Evolutionary conservation across 2,888 invertebrate genomes (phyloP), one percentile per base, ranked within the genome.

Genomic region (Dryadula phaetusa): DNA sequence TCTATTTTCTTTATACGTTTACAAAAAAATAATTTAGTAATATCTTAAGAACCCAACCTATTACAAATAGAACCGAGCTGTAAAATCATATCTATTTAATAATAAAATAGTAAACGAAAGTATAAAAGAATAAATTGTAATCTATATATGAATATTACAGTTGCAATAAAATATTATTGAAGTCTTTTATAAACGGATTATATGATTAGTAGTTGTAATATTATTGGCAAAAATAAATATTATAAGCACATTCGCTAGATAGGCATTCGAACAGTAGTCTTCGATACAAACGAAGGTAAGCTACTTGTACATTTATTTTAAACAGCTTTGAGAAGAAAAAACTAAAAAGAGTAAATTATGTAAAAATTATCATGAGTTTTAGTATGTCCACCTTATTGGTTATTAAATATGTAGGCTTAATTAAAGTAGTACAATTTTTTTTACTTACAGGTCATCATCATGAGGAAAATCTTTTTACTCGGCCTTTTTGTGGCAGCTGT

Each of bases 381-480:
- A n/a, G 5, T 16, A 18, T n/a, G n/a, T n/a, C n/a, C 0, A 49
- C 1, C 18, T 0, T 14, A 14, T 14, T 22, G 18, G 20, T n/a
- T 54, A 22, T n/a, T 22, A 20, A n/a, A 22, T 22, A 20, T 20
- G 22, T 14, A n/a, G 22, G 20, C 2, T 0, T 22, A 1, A 56
- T 18, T 20, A 14, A 34, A 14, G 1, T 20, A 22, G 3, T 28
- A 6, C n/a, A 10, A 8, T 28, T 16, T 10, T 22, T 25, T 44
- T 44, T 44, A 10, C 3, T 34, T 54, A 20, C 16, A 86, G 84
- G 70, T 49, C 75, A 46, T 64, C 25, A 70, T 46, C 62, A 80
- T 75, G 66, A 90, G 90, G 91, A 87, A 87, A 76, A 68, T 84
- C 32, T 73, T 88, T 25, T 64, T 88, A 54, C 69, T 90, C 61